A percentile compares a stretch with the other conserved stretches of the same genome.
Evolutionary conservation across 2,113 vertebrate species (phyloP).

Genomic region (Capreolus pygargus): DNA sequence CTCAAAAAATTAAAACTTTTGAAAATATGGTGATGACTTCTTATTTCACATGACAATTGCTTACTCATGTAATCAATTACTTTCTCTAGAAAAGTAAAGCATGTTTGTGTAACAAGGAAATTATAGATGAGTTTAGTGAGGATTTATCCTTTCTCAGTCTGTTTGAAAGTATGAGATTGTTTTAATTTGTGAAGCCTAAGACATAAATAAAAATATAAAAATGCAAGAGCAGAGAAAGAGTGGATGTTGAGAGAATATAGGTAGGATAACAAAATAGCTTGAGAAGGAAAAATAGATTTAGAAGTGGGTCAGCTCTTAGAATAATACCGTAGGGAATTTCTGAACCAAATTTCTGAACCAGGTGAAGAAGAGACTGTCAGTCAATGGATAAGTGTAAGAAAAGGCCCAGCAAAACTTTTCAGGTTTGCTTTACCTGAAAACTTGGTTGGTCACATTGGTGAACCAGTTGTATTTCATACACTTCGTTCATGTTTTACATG

Average conservation of each 20-base stretch:
- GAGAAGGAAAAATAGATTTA: background rate
- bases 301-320: background rate
- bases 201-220: background rate
- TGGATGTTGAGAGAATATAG: background rate
- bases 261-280: background rate
- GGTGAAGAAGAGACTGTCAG: background rate
- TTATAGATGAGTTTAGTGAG: background rate
- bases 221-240: background rate
- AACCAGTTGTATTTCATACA: background rate
- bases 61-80: background rate
- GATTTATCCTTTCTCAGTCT: background rate
- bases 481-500: background rate
- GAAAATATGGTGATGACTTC: background rate
- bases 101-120: background rate
- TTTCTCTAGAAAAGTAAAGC: background rate
- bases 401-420: background rate
- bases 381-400: background rate
- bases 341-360: background rate
- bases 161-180: background rate
- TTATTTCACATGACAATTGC: background rate
- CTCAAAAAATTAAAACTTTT: background rate
- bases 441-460: background rate
- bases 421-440: background rate
- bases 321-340: background rate
- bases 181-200: background rate